phyloP scores from a whole-genome alignment of 2,888 invertebrate genomes.

The Drosophila parthenogenetica region DNA sequence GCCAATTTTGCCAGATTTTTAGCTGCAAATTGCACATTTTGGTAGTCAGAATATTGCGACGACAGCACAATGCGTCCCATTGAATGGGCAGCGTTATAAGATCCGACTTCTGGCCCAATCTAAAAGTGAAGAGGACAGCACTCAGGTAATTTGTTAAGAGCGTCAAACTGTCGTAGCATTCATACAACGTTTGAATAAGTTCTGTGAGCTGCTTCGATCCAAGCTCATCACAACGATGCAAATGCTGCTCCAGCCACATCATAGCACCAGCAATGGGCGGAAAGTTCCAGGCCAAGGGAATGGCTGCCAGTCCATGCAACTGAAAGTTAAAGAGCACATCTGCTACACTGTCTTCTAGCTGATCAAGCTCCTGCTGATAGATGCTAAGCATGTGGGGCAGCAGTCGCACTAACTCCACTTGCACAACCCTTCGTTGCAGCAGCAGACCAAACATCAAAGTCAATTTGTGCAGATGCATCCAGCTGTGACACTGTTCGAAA shows the following conservation, averaged over 20 bases:
- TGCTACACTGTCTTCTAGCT: conserved; percentile 73
- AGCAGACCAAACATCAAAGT: conserved; percentile 86
- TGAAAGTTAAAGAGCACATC: conserved; percentile 73
- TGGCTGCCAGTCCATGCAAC: conserved; percentile 54
- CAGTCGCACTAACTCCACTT: conserved; percentile 86
- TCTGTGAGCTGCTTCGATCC: conserved; percentile 67
- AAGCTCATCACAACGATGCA: conserved; percentile 84
- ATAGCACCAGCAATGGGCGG: conserved; percentile 89
- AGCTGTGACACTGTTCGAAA: conserved; percentile 87
- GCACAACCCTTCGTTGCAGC: conserved; percentile 86
- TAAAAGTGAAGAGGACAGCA: conserved; percentile 4
- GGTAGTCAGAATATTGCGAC: conserved; percentile 80
- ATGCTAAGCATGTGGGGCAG: conserved; percentile 86
- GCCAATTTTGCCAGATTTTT: conserved; percentile 86
- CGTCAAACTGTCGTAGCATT: conserved; percentile 26
- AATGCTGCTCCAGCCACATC: conserved; percentile 90
- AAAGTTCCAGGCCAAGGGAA: conserved; percentile 86
- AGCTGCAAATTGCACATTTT: conserved; percentile 85
- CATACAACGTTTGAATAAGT: conserved; percentile 71
- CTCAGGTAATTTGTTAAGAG: background rate
- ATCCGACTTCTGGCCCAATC: conserved; percentile 52
- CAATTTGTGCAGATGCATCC: conserved; percentile 86
- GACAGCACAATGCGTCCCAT: conserved; percentile 67
- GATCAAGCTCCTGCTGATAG: conserved; percentile 82
- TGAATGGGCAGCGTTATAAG: conserved; percentile 35